Conservation (phyloP, 2,888 invertebrate species). For the Helobdella robusta region DNA sequence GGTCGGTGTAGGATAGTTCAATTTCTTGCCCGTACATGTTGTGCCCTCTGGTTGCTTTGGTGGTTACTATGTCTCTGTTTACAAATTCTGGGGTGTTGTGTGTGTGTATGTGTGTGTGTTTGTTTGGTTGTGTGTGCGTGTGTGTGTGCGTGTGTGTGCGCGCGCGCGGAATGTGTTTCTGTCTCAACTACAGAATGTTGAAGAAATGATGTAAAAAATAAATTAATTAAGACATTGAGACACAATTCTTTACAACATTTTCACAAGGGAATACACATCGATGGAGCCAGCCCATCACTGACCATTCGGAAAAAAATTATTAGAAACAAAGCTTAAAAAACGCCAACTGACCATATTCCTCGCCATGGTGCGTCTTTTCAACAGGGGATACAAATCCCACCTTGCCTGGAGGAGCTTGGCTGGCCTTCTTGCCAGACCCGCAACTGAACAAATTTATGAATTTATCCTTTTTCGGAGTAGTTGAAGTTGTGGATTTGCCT, state of each 20-base stretch:
- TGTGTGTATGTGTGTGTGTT: too few species aligned
- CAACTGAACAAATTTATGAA: conserved; percentile 22
- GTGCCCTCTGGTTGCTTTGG: conserved; percentile 44
- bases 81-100: not conserved
- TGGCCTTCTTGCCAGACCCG: conserved; percentile 15
- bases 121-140: too few species aligned
- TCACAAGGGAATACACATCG: too few species aligned
- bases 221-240: too few species aligned
- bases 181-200: too few species aligned
- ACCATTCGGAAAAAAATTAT: too few species aligned
- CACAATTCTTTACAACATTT: too few species aligned
- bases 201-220: too few species aligned
- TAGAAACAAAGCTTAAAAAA: not conserved
- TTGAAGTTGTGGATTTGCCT: conserved; percentile 10
- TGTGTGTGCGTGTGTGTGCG: too few species aligned
- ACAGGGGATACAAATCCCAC: too few species aligned
- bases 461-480: conserved; percentile 14
- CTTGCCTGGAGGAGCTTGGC: not conserved
- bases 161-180: too few species aligned
- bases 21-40: conserved; percentile 58
- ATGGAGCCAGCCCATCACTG: too few species aligned
- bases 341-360: not conserved
- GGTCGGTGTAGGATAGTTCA: conserved; percentile 95
- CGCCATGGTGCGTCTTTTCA: not conserved
- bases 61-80: conserved; percentile 4